Base-by-base conservation (phyloP, 2,113 vertebrate species). In the Spea bombifrons region DNA sequence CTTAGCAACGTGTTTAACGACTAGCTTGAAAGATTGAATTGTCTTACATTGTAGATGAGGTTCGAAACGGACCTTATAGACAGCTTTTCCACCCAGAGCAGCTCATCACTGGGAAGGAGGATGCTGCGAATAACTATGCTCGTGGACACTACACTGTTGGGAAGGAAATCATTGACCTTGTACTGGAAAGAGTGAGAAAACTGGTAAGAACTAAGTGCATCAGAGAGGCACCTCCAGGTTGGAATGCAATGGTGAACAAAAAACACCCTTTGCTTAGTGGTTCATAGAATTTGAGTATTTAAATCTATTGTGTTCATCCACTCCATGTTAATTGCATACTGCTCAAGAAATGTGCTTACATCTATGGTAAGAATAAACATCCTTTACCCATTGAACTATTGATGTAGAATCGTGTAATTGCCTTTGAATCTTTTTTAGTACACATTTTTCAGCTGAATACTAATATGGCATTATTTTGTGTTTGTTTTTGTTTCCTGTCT, bases 101-200 rank as follows among this genome's bases (percentile, higher is more conserved):
- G 30, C 30, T 30, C 30, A 30, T 30, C 30, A 94, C 94, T 86
- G 95, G 94, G 45, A 93, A 94, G 86, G 93, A 96, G 82, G 95
- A 96, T 80, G 94, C 95, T 49, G 95, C 94, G 50, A 96, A 95
- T 82, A 95, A 93, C 87, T 95, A 94, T 44, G 94, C 95, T 52
- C 90, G 90, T n/a, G 95, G 94, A 5, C 93, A 94, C 84, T 95
- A 95, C 85, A 94, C 93, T 0, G 86, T 95, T 17, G 93, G 93
- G 57, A 95, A 95, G 16, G 94, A 95, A 80, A 92, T 95, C 61
- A 93, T 94, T 5, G 89, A 95, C 74, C 81, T 90, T 0, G 93
- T 94, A 72, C 85, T 95, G 73, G 94, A 96, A 76, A 89, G 92
- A 1, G 81, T 95, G 77, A 89, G 91, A 73, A 95, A 94, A 81